Percentiles rank a stretch among this genome's conserved stretches.
Conservation (phyloP, 2,113 vertebrate genomes). For the Spea bombifrons region DNA sequence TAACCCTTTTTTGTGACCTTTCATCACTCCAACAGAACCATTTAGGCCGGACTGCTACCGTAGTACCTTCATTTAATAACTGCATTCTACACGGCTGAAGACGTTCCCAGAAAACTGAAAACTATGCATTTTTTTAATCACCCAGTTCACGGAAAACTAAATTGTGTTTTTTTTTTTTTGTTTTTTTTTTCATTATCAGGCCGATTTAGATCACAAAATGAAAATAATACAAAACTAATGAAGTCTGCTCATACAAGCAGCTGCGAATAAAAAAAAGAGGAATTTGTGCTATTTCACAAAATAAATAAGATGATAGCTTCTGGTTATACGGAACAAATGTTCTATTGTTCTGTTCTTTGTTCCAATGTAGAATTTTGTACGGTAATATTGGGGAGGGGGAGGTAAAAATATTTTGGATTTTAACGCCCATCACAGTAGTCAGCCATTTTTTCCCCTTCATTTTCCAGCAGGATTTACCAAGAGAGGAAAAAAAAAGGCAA, state of each 20-base stretch:
- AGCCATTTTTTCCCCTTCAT: no score
- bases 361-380: no score
- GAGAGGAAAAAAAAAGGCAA: no score
- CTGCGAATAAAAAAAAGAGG: neutral
- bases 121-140: conserved; percentile 6
- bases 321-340: neutral
- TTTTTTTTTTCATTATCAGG: neutral
- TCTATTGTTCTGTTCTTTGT: no score
- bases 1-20: conserved; percentile 33
- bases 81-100: conserved; percentile 30
- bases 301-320: neutral
- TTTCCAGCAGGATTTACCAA: no score
- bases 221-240: conserved; percentile 7
- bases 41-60: neutral
- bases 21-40: conserved; percentile 27
- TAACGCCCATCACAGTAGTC: no score
- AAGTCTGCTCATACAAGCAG: neutral
- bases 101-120: conserved; percentile 2
- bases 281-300: neutral
- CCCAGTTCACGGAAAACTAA: conserved; percentile 1
- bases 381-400: no score
- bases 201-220: conserved; percentile 21
- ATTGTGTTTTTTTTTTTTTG: neutral
- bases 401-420: neutral
- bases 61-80: conserved; percentile 19